Evolutionary conservation across 1,140 invertebrate species (phyloP).

Genomic region (Pomacea maculata): DNA sequence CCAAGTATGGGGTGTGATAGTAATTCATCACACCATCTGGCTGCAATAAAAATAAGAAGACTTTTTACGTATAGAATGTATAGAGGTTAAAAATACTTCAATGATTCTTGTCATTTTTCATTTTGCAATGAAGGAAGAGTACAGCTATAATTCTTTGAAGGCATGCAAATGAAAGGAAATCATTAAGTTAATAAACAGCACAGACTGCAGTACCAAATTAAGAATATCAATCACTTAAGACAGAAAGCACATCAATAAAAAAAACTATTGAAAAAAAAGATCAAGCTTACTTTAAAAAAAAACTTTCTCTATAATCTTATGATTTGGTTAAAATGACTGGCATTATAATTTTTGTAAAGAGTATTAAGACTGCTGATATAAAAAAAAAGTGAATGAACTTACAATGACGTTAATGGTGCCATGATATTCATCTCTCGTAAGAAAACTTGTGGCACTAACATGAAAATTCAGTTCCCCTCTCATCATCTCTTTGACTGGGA

Average conservation of each 20-base stretch:
- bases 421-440: slow-evolving; percentile 81
- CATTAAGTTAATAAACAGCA: no score
- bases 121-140: no score
- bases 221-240: not conserved
- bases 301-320: not conserved
- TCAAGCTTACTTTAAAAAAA: not conserved
- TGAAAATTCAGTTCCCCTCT: slow-evolving; percentile 77
- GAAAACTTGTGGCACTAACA: slow-evolving; percentile 82
- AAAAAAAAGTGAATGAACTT: slow-evolving; percentile 32
- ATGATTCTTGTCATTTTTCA: no score
- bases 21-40: slow-evolving; percentile 92
- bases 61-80: not conserved
- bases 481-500: slow-evolving; percentile 78
- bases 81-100: no score
- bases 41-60: slow-evolving; percentile 57
- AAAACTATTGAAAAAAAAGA: not conserved
- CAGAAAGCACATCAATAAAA: not conserved
- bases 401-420: slow-evolving; percentile 81
- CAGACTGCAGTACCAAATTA: not conserved
- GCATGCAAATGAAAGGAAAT: no score
- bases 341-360: not conserved
- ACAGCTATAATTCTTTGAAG: no score
- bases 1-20: slow-evolving; percentile 87
- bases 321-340: not conserved
- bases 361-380: not conserved